These are phyloP conservation scores for Carassius carassius DNA, from an alignment of 2,113 vertebrate species.

Conservation along the genomic window DNA sequence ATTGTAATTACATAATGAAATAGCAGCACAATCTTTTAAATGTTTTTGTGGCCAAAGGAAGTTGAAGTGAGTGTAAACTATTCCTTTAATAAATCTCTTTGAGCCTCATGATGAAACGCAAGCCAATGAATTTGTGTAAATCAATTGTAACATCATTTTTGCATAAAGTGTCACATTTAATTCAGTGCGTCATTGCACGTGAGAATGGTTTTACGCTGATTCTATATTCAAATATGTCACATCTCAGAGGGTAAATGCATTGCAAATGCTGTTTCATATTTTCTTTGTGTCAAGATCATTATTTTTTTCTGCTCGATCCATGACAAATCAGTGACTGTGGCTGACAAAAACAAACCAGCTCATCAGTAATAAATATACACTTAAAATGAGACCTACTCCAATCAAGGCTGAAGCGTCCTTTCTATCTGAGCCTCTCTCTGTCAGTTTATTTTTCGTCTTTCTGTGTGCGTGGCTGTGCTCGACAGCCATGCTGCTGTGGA, in stretches of 20 bases:
- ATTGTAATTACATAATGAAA: neutral
- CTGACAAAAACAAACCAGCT: conserved; percentile 8
- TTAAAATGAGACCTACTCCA: neutral
- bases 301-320: neutral
- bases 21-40: neutral
- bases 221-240: neutral
- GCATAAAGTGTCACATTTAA: neutral
- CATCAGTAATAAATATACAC: conserved; percentile 12
- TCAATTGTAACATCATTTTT: neutral
- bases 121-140: neutral
- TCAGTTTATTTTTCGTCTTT: conserved; percentile 4
- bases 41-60: neutral
- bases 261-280: neutral
- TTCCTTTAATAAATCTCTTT: neutral
- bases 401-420: neutral
- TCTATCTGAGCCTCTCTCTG: neutral
- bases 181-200: neutral
- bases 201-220: neutral
- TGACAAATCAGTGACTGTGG: neutral
- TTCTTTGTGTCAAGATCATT: neutral
- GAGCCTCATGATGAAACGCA: neutral
- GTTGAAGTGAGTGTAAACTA: neutral
- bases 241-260: neutral
- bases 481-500: conserved; percentile 32
- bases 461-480: conserved; percentile 12